A percentile compares a stretch with the other conserved stretches of the same genome.
These are phyloP conservation scores for Pitta sordida DNA, from an alignment of 2,113 vertebrate species.

Conservation along the genomic window DNA sequence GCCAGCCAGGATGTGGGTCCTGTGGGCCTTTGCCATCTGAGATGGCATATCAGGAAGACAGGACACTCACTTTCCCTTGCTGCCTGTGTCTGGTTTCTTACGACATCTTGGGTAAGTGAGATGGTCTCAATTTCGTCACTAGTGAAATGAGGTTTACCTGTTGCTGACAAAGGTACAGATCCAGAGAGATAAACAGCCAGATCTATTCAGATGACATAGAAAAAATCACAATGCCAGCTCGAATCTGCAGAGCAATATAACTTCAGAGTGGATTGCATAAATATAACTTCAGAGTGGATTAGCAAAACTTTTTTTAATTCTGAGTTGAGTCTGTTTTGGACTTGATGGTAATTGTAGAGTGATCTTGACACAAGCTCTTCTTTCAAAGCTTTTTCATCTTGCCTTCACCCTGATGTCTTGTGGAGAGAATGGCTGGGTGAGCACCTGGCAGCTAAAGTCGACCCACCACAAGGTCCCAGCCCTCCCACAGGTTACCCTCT, in stretches of 20 bases:
- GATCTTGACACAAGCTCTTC: background rate
- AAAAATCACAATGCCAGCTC: background rate
- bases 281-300: too few species aligned
- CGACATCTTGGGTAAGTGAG: background rate
- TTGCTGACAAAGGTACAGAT: background rate
- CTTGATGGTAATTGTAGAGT: background rate
- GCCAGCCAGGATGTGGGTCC: background rate
- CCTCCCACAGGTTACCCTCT: background rate
- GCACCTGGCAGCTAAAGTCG: background rate
- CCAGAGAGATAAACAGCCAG: background rate
- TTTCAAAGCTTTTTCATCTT: background rate
- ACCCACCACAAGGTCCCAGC: background rate
- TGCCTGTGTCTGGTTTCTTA: background rate
- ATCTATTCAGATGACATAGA: background rate
- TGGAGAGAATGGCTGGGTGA: background rate
- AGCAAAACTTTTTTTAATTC: background rate
- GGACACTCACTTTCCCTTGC: background rate
- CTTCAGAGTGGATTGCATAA: background rate
- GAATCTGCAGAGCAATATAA: background rate
- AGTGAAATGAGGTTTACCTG: background rate
- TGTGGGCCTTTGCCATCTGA: background rate
- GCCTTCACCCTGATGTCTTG: background rate
- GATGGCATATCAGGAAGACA: background rate
- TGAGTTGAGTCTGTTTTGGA: background rate
- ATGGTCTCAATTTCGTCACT: background rate